Percentiles rank a stretch among this genome's conserved stretches.
These are phyloP conservation scores for Ciconia stormi DNA, from an alignment of 2,113 vertebrate species.

Conservation along the genomic window DNA sequence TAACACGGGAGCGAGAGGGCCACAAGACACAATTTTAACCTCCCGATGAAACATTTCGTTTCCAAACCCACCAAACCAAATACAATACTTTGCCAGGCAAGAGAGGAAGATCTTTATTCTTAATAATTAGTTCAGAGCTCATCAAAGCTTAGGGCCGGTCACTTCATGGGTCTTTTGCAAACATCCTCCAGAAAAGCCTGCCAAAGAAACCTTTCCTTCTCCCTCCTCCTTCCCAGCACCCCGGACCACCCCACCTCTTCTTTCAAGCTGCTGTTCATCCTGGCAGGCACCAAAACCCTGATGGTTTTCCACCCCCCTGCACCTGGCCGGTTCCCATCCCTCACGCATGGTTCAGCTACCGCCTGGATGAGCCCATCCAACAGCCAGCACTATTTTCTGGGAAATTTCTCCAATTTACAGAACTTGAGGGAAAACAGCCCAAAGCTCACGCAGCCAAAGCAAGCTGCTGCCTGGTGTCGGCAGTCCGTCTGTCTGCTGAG, in stretches of 20 bases:
- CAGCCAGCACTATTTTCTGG: neutral
- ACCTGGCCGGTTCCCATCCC: neutral
- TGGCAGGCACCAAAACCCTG: neutral
- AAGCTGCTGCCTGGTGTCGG: neutral
- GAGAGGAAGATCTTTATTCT: neutral
- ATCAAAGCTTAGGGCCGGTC: neutral
- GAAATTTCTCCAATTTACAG: neutral
- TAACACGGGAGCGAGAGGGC: fast-evolving
- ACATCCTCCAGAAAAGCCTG: neutral
- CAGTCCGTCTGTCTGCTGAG: fast-evolving
- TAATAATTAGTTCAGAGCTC: neutral
- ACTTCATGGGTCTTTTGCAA: neutral
- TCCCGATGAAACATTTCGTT: neutral
- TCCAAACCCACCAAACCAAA: neutral
- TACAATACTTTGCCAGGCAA: neutral
- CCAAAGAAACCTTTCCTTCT: neutral
- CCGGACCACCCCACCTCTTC: neutral
- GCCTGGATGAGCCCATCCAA: neutral
- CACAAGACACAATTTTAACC: neutral
- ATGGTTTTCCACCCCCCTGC: too few species aligned
- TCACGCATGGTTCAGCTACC: neutral
- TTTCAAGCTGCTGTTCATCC: neutral
- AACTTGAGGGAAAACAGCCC: neutral
- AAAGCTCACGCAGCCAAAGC: neutral
- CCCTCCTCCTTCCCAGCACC: neutral